Evolutionary conservation across 2,113 vertebrate species (phyloP), one percentile per base, ranked within the genome.

Genomic region (Ivindomyrus marchei): DNA sequence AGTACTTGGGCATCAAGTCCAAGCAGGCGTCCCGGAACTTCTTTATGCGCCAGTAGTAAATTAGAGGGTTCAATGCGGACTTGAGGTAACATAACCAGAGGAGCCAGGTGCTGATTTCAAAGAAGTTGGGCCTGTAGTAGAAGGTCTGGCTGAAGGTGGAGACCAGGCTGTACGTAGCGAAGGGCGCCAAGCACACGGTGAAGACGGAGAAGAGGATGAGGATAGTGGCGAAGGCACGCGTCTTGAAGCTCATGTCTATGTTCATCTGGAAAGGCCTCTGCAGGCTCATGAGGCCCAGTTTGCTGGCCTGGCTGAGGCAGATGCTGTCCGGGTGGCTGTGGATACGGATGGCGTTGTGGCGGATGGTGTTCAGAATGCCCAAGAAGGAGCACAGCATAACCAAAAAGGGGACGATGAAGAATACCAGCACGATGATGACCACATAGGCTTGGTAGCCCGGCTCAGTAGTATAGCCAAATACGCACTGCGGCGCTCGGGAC

Each of bases 11-110:
- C 97, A 98, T 97, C 93, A 99, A 95, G 92, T 99, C 98, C 49
- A 99, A 95, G 95, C 98, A 99, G 93, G 98, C 97, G 0, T 98
- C 97, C 0, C 99, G 98, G 92, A 99, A 99, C 94, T 99, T 99
- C 95, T 98, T 99, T 94, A 99, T 99, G 92, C 98, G 96, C 97
- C 98, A 99, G 96, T 99, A 99, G 96, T 99, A 99, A 92, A 99
- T 98, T 90, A 99, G 95, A 4, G 98, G 98, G 93, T 99, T 99
- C 93, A 99, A 97, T 88, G 98, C 98, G 85, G 98, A 99, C 95
- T 99, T 99, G 97, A 99, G 97, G 97, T 99, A 99, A 97, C 97
- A 98, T 94, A 99, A 95, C 97, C 98, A 98, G 92, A 99, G 96
- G 42, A 99, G 94, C 98, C 98, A 99, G n/a, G 98, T 96, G 95